Evolutionary conservation across 2,888 invertebrate species (phyloP).

Genomic region (Dorcus hopei): DNA sequence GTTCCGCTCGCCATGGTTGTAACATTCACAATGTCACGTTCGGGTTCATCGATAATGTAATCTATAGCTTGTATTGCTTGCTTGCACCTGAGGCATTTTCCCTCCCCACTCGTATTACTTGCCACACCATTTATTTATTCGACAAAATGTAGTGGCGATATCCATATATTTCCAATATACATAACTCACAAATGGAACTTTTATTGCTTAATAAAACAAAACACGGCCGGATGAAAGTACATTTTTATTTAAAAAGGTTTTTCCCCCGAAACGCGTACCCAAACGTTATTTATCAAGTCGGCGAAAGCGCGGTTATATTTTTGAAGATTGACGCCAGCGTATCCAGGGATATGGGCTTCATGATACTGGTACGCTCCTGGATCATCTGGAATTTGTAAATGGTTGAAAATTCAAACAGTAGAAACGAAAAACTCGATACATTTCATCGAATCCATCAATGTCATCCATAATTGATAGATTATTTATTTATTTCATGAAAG

Average conservation of each 20-base stretch:
- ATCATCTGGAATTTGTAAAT: too few relatives aligned
- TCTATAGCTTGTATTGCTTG: slow-evolving; percentile 33
- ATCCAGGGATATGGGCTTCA: too few relatives aligned
- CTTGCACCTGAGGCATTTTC: slow-evolving; percentile 26
- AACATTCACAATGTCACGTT: slow-evolving; percentile 24
- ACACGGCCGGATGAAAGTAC: too few relatives aligned
- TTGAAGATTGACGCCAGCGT: too few relatives aligned
- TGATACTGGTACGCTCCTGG: too few relatives aligned
- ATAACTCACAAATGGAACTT: slow-evolving; percentile 30
- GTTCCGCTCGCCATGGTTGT: slow-evolving; percentile 11
- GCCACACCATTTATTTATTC: slow-evolving; percentile 33
- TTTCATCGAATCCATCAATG: too few relatives aligned
- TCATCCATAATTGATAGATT: too few relatives aligned
- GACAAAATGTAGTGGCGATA: slow-evolving; percentile 25
- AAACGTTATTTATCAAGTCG: neutral
- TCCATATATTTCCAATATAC: slow-evolving; percentile 34
- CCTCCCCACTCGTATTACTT: slow-evolving; percentile 28
- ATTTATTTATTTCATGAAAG: too few relatives aligned
- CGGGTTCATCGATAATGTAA: slow-evolving; percentile 39
- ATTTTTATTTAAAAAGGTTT: neutral
- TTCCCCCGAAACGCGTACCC: slow-evolving; percentile 5
- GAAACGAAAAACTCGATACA: too few relatives aligned
- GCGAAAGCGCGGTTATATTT: too few relatives aligned
- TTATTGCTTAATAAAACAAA: slow-evolving; percentile 33
- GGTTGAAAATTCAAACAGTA: too few relatives aligned